Percentiles rank a stretch among this genome's conserved stretches.
Evolutionary conservation across 2,888 invertebrate genomes (phyloP).

Genomic region (Drosophila putrida): DNA sequence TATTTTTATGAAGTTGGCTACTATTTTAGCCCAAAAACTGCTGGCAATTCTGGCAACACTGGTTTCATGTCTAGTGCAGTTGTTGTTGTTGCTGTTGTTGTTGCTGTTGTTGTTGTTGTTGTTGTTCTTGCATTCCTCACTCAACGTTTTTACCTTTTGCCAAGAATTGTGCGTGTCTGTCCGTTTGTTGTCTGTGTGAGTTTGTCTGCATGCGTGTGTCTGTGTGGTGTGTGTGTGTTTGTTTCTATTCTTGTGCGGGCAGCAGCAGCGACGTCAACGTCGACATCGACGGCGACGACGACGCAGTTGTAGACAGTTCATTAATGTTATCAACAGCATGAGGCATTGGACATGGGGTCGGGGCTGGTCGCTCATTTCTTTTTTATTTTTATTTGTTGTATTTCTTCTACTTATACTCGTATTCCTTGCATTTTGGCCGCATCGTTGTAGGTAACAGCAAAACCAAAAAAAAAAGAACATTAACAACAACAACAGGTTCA

Average conservation of each 20-base stretch:
- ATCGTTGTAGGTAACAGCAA: constrained; percentile 53
- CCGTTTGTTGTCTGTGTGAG: constrained; percentile 11
- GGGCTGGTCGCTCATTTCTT: constrained; percentile 34
- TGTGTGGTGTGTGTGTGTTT: constrained; percentile 31
- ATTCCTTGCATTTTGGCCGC: constrained; percentile 42
- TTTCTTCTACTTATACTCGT: not conserved
- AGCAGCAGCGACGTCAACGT: constrained; percentile 28
- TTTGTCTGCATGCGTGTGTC: constrained; percentile 2
- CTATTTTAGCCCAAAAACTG: too few species aligned
- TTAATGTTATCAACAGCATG: constrained; percentile 76
- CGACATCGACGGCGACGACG: constrained; percentile 21
- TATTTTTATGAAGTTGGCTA: too few species aligned
- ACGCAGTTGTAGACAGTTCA: constrained; percentile 73
- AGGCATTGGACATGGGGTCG: constrained; percentile 42
- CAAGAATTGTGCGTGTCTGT: constrained; percentile 57
- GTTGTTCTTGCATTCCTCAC: constrained; percentile 47
- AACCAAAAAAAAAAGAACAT: not conserved
- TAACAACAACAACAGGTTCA: constrained; percentile 29
- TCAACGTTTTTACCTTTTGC: constrained; percentile 57
- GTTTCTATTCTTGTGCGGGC: constrained; percentile 78
- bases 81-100: constrained; percentile 28
- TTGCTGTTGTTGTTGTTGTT: constrained; percentile 36
- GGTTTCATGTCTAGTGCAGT: constrained; percentile 6
- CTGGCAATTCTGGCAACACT: not conserved
- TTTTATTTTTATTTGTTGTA: not conserved